phyloP scores from a whole-genome alignment of 2,113 vertebrate species.

The Proterorhinus semilunaris region DNA sequence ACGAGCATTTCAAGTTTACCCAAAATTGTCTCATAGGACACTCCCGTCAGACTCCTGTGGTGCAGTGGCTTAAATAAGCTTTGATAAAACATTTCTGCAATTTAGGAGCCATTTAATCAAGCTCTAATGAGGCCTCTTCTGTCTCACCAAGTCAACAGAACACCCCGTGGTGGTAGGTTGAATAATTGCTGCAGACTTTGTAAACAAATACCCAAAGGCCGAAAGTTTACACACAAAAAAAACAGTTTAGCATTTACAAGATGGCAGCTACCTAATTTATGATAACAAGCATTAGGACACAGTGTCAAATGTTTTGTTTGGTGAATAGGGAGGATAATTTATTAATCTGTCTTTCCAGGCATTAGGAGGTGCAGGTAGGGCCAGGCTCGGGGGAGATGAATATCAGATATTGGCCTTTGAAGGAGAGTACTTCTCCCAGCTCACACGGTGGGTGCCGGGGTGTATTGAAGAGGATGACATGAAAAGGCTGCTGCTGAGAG shows the following conservation, averaged over 20 bases:
- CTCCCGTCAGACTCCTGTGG: not conserved
- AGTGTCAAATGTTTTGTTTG: not conserved
- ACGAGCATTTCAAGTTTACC: too few species aligned
- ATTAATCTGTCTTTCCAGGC: too few species aligned
- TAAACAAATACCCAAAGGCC: not conserved
- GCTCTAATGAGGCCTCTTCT: not conserved
- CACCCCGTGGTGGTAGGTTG: not conserved
- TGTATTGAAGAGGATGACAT: too few species aligned
- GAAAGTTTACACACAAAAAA: constrained; percentile 1
- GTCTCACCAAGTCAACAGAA: not conserved
- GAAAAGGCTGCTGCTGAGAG: too few species aligned
- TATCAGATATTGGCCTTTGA: too few species aligned
- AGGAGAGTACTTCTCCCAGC: too few species aligned
- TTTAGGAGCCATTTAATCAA: not conserved
- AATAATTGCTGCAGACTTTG: not conserved
- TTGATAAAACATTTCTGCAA: not conserved
- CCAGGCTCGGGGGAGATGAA: too few species aligned
- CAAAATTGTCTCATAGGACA: not conserved
- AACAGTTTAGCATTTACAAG: not conserved
- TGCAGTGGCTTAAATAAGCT: not conserved
- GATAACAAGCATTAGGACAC: not conserved
- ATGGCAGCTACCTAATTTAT: not conserved
- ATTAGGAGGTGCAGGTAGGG: too few species aligned
- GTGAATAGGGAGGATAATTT: too few species aligned
- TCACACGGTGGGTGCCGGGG: too few species aligned